Percentiles rank a stretch among this genome's conserved stretches.
phyloP scores from a whole-genome alignment of 2,113 vertebrate genomes.

The Pteropus alecto region DNA sequence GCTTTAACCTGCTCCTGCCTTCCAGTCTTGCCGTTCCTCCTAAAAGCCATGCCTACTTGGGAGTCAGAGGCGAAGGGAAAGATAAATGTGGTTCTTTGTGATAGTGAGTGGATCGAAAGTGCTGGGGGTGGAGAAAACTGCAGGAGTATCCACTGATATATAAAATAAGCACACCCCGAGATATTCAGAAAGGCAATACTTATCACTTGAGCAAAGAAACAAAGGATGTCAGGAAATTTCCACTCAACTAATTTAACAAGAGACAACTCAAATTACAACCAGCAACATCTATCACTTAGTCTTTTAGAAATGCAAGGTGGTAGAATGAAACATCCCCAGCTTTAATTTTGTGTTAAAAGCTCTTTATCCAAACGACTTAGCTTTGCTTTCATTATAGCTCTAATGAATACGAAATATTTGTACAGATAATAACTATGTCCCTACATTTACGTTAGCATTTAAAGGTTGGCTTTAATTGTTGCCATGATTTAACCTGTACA shows the following conservation, averaged over 20 bases:
- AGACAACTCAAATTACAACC: neutral
- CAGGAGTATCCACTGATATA: neutral
- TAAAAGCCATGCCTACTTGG: neutral
- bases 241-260: neutral
- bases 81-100: neutral
- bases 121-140: neutral
- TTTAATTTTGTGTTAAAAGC: conserved; percentile 42
- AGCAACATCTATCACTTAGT: neutral
- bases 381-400: conserved; percentile 1
- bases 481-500: neutral
- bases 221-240: neutral
- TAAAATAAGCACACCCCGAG: neutral
- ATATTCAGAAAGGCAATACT: neutral
- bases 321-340: neutral
- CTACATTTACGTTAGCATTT: neutral
- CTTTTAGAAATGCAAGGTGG: neutral
- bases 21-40: neutral
- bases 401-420: neutral
- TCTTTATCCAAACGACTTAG: neutral
- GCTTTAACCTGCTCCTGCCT: neutral
- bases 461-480: conserved; percentile 1
- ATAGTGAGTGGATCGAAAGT: neutral
- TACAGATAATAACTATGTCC: neutral
- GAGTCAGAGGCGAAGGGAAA: neutral
- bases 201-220: neutral